phyloP scores from a whole-genome alignment of 2,113 vertebrate species.

The Elanoides forficatus region DNA sequence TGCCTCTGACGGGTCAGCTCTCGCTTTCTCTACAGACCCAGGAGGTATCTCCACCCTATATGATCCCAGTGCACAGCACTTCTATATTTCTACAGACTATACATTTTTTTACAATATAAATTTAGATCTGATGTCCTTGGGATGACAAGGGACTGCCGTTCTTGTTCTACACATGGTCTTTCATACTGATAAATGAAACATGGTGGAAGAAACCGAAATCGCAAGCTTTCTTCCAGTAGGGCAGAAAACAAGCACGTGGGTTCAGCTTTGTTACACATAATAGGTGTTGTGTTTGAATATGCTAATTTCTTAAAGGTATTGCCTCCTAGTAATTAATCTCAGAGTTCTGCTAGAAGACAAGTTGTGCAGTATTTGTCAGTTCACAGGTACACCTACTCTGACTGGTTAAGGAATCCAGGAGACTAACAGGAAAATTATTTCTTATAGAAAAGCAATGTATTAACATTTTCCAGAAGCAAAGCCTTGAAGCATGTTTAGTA shows the following conservation, averaged over 20 bases:
- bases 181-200: neutral
- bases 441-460: neutral
- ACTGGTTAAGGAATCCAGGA: neutral
- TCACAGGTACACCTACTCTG: neutral
- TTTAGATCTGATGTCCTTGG: neutral
- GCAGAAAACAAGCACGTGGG: neutral
- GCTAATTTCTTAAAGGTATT: neutral
- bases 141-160: neutral
- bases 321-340: neutral
- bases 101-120: neutral
- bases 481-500: neutral
- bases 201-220: neutral
- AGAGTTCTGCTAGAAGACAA: neutral
- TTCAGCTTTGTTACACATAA: neutral
- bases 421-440: neutral
- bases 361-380: neutral
- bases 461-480: neutral
- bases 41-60: neutral
- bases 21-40: fast-evolving
- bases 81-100: neutral
- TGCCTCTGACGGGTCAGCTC: neutral
- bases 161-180: fast-evolving
- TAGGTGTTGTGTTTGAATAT: neutral
- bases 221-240: neutral
- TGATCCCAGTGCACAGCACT: fast-evolving